Conservation (phyloP, 1,140 invertebrate genomes). For the Pissodes strobi region DNA sequence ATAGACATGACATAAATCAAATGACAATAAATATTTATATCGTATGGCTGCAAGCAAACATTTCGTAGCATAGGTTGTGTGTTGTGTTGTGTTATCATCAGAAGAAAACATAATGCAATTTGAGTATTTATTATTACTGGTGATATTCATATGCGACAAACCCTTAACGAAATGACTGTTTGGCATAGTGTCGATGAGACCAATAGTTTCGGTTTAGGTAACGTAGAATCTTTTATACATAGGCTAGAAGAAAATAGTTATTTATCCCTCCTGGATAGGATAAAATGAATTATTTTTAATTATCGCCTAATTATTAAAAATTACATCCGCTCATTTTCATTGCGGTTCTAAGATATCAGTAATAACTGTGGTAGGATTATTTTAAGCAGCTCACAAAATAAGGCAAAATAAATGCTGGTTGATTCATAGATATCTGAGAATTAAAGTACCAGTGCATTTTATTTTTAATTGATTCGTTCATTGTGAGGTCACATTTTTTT, state of each 20-base stretch:
- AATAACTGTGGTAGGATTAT: too few relatives aligned
- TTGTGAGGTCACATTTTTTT: conserved; percentile 26
- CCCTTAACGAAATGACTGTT: conserved; percentile 19
- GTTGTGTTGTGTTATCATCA: too few relatives aligned
- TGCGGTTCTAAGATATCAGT: not conserved
- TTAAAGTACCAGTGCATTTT: not conserved
- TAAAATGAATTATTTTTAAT: conserved; percentile 13
- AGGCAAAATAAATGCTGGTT: not conserved
- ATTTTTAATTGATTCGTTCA: conserved; percentile 30
- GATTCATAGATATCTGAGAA: conserved; percentile 2
- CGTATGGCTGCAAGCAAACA: too few relatives aligned
- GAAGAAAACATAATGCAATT: too few relatives aligned
- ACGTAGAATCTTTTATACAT: conserved; percentile 4
- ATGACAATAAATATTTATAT: too few relatives aligned
- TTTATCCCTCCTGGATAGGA: conserved; percentile 13
- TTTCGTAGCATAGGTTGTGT: too few relatives aligned
- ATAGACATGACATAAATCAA: too few relatives aligned
- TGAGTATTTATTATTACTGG: too few relatives aligned
- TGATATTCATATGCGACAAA: too few relatives aligned
- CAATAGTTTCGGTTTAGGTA: conserved; percentile 37
- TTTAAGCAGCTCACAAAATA: not conserved
- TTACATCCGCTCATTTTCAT: not conserved
- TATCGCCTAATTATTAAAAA: conserved; percentile 5
- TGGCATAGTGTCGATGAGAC: conserved; percentile 29
- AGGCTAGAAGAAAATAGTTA: conserved; percentile 1